Conservation (phyloP, 30 jellyfish, hydroid and myxozoan species). For the Aurelia sp. region DNA sequence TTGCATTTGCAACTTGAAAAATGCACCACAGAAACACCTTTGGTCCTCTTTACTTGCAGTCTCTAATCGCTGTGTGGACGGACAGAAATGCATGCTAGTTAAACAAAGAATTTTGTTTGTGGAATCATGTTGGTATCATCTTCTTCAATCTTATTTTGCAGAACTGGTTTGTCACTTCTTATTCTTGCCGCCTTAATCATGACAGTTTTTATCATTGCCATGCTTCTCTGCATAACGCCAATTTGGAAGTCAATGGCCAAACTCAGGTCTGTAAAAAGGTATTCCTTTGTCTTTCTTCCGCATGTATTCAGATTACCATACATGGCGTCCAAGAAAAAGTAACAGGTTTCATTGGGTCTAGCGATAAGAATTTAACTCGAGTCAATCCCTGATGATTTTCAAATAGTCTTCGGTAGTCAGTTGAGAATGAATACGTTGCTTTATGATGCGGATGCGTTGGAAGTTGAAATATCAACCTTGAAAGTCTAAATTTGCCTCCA, state of each 20-base stretch:
- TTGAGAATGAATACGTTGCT: no score
- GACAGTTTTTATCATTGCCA: constrained; percentile 50
- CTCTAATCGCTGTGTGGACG: no score
- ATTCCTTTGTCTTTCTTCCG: background rate
- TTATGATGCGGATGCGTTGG: no score
- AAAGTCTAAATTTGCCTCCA: no score
- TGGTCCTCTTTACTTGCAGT: no score
- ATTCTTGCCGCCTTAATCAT: constrained; percentile 82
- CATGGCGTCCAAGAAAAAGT: background rate
- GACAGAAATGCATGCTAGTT: no score
- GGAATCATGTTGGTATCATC: no score
- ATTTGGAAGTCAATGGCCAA: constrained; percentile 99
- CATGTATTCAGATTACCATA: background rate
- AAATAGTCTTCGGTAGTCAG: background rate
- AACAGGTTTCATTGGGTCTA: no score
- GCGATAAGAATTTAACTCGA: background rate
- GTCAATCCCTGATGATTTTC: background rate
- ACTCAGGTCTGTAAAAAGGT: constrained; percentile 78
- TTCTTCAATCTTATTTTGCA: background rate
- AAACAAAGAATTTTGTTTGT: no score
- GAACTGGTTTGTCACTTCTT: constrained; percentile 86
- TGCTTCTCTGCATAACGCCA: constrained; percentile 95
- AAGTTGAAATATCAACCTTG: no score
- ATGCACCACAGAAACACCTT: no score
- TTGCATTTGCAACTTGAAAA: no score